Base-by-base conservation (phyloP, 2,797 vertebrate species). In the Gila robusta region DNA sequence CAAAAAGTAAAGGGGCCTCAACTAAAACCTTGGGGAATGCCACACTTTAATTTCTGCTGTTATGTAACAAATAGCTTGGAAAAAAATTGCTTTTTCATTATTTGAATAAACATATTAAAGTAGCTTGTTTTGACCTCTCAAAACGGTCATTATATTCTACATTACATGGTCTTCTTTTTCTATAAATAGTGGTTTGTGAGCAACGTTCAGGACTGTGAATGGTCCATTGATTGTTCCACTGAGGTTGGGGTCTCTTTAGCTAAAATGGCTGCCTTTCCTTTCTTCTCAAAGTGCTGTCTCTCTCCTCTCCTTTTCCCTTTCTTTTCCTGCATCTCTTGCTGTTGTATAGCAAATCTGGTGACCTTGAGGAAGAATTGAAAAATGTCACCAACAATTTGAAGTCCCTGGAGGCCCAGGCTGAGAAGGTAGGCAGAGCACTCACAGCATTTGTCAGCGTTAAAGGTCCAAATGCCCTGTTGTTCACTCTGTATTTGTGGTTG, bases 361-460 rank as follows among this genome's bases (percentile, higher is more conserved):
- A 99, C 92, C 97, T 99, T 95, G 98, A 99, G 93, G 98, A 99
- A 92, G 98, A 99, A 92, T 96, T 99, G 97, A 99, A 99, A 98
- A 99, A 99, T 97, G 98, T 99, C 96, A 98, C 98, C 97, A 99
- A 99, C 97, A 99, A 98, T 96, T 93, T 99, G 96, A 99, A 99
- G 97, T 99, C 98, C 83, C 93, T 99, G 96, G 98, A 99, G 90
- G 98, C 98, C 87, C 98, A 99, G 95, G 94, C 98, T 41, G 98
- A 99, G 90, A 97, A 97, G 97, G 97, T 97, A 97, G 93, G 94
- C 49, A 2, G 64, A 79, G 73, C 28, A 76, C 59, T 56, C 28
- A 14, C 59, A 77, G 83, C 79, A 70, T 62, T 11, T 41, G 23
- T 77, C 71, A 62, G 47, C 32, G 49, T 82, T 26, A 56, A 74